These are phyloP conservation scores for Chiridota heheva DNA, from an alignment of 35 echinoderm and acorn worm species.

Conservation along the genomic window DNA sequence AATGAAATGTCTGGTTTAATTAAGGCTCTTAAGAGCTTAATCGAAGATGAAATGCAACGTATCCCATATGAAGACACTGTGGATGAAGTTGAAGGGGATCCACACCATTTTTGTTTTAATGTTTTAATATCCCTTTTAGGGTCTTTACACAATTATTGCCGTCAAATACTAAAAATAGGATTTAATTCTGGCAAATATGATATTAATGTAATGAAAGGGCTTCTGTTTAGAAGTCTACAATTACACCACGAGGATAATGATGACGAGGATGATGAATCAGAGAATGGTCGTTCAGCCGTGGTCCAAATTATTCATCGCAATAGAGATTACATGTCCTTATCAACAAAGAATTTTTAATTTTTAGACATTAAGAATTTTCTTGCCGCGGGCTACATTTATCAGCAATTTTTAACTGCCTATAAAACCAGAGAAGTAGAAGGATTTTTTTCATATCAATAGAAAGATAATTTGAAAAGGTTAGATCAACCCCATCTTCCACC, in stretches of 20 bases:
- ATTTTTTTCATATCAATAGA: conserved; percentile 49
- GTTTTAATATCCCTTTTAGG: not conserved
- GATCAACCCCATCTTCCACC: not conserved
- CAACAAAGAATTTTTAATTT: conserved; percentile 39
- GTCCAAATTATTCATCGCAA: conserved; percentile 25
- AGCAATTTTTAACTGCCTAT: conserved; percentile 52
- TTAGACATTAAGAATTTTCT: conserved; percentile 46
- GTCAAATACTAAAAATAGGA: conserved; percentile 40
- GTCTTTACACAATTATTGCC: not conserved
- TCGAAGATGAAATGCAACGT: not conserved
- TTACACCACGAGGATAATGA: too few relatives aligned
- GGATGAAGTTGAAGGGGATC: not conserved
- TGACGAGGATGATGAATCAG: not conserved
- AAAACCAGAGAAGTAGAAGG: conserved; percentile 29
- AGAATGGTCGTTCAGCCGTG: not conserved
- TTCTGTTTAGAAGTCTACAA: conserved; percentile 15
- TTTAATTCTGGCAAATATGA: conserved; percentile 61
- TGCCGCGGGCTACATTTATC: conserved; percentile 31
- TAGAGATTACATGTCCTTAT: conserved; percentile 9
- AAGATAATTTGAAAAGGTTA: conserved; percentile 33
- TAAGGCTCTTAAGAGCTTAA: not conserved
- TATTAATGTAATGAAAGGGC: conserved; percentile 40
- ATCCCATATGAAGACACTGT: not conserved
- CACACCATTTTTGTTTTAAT: not conserved
- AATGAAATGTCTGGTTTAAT: not conserved